Base-by-base conservation (phyloP, 2,888 invertebrate genomes). In the Unio delphinus region DNA sequence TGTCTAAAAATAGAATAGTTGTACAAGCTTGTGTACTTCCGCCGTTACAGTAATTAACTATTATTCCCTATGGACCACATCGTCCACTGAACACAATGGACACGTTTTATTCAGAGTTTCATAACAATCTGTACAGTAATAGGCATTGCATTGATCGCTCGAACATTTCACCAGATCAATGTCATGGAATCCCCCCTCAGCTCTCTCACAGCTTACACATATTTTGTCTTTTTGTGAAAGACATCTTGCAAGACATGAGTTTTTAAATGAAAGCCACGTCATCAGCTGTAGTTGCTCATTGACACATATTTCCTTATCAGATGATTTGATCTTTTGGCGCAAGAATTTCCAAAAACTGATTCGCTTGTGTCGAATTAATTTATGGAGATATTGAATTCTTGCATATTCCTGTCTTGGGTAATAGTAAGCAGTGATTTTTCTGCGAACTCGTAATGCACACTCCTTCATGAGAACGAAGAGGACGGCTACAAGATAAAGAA, bases 121-220 rank as follows among this genome's bases (percentile, higher is more conserved):
- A 55, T 66, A 71, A 60, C 80, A 81, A 55, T 78, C 75, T 15
- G 72, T 56, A 59, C 80, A 81, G 56, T 79, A 81, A 0, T 76
- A 67, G 8, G 79, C 73, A 2, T 75, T 69, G 58, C 80, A 81
- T 18, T 61, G 59, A 4, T 55, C 55, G 4, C 72, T 72, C 1
- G 18, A 54, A 62, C 76, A 76, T 58, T 68, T 68, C n/a, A 66
- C 62, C 30, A 76, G 54, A 30, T 66, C 64, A 23, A 70, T 59
- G 26, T 64, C 26, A 57, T 67, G 69, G 61, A 72, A 72, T 6
- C 74, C 67, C 20, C 72, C 69, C 17, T 75, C 72, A 15, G 26
- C 59, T 26, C 67, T 67, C 20, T 71, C 76, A 64, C 80, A 80
- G 60, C 75, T 76, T 2, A 74, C 65, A 34, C 80, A 80, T 45